Conservation (phyloP, 2,888 invertebrate genomes). For the Macrophya annulata region DNA sequence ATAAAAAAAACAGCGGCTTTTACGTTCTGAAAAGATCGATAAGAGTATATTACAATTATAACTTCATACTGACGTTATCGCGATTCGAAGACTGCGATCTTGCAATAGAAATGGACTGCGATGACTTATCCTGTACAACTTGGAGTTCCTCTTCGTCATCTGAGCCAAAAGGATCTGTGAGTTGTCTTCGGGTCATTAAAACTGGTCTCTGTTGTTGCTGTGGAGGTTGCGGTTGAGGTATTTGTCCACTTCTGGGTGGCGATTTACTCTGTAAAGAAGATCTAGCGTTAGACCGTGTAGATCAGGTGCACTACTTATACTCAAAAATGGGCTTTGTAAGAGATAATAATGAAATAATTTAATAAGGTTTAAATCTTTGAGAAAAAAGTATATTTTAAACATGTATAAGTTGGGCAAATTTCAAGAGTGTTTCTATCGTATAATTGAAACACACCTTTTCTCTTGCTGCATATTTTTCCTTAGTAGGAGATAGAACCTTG, state of each 20-base stretch:
- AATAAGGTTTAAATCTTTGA: neutral
- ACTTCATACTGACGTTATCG: conserved; percentile 75
- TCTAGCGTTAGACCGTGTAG: neutral
- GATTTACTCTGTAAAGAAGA: conserved; percentile 76
- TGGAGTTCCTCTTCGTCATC: conserved; percentile 88
- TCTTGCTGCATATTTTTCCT: conserved; percentile 83
- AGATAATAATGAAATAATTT: neutral
- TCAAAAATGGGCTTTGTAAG: neutral
- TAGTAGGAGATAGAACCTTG: conserved; percentile 89
- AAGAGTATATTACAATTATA: neutral
- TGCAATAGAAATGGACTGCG: conserved; percentile 74
- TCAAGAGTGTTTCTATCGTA: conserved; percentile 26
- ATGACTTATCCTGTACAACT: conserved; percentile 75
- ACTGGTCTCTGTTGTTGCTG: conserved; percentile 76
- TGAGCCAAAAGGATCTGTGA: conserved; percentile 94
- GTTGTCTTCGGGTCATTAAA: conserved; percentile 92
- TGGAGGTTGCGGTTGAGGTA: conserved; percentile 61
- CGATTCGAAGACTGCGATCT: conserved; percentile 75
- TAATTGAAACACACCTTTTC: conserved; percentile 76
- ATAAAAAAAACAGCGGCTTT: neutral
- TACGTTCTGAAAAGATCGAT: too few species aligned
- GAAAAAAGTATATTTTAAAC: neutral
- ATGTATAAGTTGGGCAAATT: neutral
- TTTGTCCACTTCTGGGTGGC: conserved; percentile 72
- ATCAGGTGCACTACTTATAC: neutral